A percentile compares a stretch with the other conserved stretches of the same genome.
Evolutionary conservation across 2,797 vertebrate species (phyloP).

Genomic region (Knipowitschia caucasica): DNA sequence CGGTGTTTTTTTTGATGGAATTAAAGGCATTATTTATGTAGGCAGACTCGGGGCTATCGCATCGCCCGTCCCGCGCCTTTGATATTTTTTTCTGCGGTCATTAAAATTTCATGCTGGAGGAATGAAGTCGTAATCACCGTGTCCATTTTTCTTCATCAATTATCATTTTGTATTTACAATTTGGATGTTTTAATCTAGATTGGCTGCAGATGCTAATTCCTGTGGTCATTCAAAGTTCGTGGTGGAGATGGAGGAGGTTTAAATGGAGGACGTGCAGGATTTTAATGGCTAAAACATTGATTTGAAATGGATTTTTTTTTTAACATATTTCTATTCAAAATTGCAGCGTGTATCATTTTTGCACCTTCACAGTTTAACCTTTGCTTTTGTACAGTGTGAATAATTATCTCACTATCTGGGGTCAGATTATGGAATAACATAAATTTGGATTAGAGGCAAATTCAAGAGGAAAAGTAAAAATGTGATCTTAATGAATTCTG

Average conservation of each 20-base stretch:
- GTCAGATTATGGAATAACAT: no score
- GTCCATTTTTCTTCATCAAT: slow-evolving; percentile 35
- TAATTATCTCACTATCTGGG: no score
- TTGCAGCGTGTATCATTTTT: no score
- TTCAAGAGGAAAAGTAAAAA: no score
- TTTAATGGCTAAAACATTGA: no score
- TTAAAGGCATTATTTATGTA: slow-evolving; percentile 69
- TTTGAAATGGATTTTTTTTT: no score
- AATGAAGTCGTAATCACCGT: slow-evolving; percentile 67
- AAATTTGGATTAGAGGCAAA: no score
- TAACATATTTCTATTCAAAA: no score
- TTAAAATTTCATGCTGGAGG: slow-evolving; percentile 72
- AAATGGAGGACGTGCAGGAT: no score
- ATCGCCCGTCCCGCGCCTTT: slow-evolving; percentile 63
- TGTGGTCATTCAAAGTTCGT: background rate
- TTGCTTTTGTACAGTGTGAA: no score
- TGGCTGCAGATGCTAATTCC: background rate
- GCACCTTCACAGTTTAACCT: no score
- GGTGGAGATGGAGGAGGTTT: background rate
- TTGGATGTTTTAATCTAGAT: background rate
- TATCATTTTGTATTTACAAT: background rate
- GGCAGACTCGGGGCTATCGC: slow-evolving; percentile 61
- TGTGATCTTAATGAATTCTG: no score
- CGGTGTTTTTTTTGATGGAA: slow-evolving; percentile 50
- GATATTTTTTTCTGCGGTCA: slow-evolving; percentile 65